Evolutionary conservation across 1,140 invertebrate species (phyloP).

Genomic region (Bathynomus jamesi): DNA sequence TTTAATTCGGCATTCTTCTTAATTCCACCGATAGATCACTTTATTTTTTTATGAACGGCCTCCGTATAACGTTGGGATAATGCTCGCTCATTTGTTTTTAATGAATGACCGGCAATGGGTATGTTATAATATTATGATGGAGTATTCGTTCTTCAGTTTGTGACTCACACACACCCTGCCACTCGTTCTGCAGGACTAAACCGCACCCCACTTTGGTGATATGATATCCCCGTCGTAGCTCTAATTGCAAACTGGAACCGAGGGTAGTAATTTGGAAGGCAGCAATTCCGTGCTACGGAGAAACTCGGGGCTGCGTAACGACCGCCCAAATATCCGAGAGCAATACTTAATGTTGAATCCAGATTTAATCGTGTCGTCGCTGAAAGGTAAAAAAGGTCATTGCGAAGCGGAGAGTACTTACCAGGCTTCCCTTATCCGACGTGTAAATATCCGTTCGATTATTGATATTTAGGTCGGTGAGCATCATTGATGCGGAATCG

Average conservation of each 20-base stretch:
- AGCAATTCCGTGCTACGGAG: conserved; percentile 19
- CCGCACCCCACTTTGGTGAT: conserved; percentile 23
- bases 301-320: background rate
- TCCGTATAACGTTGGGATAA: too few species aligned
- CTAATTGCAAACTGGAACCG: conserved; percentile 32
- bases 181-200: conserved; percentile 26
- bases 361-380: background rate
- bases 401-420: conserved; percentile 19
- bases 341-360: background rate
- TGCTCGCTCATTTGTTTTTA: too few species aligned
- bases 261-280: conserved; percentile 34
- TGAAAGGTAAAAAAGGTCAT: background rate
- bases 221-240: conserved; percentile 32
- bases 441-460: conserved; percentile 33
- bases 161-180: conserved; percentile 8
- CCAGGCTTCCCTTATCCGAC: conserved; percentile 28
- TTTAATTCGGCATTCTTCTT: too few species aligned
- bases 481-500: conserved; percentile 34
- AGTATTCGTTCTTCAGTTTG: too few species aligned
- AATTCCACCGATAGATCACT: too few species aligned
- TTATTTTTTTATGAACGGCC: too few species aligned
- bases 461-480: conserved; percentile 33
- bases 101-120: too few species aligned
- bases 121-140: too few species aligned
- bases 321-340: conserved; percentile 8